These are phyloP conservation scores for Protodeltote pygarga DNA, from an alignment of 2,888 invertebrate species.

Conservation along the genomic window DNA sequence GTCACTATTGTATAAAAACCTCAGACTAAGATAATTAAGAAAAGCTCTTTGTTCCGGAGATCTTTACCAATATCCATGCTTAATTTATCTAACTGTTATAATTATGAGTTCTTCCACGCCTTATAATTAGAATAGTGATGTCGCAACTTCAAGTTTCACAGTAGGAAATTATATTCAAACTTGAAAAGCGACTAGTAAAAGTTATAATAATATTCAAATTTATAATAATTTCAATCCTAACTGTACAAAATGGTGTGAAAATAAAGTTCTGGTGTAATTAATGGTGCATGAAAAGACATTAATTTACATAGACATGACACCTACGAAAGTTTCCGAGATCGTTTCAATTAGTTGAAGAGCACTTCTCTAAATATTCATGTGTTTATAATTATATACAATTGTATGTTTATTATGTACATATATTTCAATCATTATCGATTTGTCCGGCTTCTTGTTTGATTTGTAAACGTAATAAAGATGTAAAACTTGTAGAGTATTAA, in stretches of 20 bases:
- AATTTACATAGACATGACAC: slow-evolving; percentile 16
- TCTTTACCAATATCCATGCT: too few relatives aligned
- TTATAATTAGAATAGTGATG: too few relatives aligned
- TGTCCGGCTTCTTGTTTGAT: neutral
- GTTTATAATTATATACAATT: slow-evolving; percentile 19
- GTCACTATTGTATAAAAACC: too few relatives aligned
- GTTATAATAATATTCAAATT: too few relatives aligned
- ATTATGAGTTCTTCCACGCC: too few relatives aligned
- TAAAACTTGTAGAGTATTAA: slow-evolving; percentile 18
- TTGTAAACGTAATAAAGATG: slow-evolving; percentile 5
- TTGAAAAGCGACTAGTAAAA: too few relatives aligned
- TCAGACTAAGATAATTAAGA: too few relatives aligned
- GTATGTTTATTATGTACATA: slow-evolving; percentile 20
- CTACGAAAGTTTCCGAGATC: slow-evolving; percentile 25
- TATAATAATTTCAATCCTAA: neutral
- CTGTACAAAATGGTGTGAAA: neutral
- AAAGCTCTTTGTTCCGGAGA: too few relatives aligned
- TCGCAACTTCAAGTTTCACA: slow-evolving; percentile 1
- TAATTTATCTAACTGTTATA: too few relatives aligned
- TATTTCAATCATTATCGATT: neutral
- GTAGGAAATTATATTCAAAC: too few relatives aligned
- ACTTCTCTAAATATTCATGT: slow-evolving; percentile 23
- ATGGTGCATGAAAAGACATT: slow-evolving; percentile 16
- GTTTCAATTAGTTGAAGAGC: slow-evolving; percentile 39
- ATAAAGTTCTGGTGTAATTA: slow-evolving; percentile 16